phyloP scores from a whole-genome alignment of 2,888 invertebrate genomes.

The Rhimphoctona megacephalus region DNA sequence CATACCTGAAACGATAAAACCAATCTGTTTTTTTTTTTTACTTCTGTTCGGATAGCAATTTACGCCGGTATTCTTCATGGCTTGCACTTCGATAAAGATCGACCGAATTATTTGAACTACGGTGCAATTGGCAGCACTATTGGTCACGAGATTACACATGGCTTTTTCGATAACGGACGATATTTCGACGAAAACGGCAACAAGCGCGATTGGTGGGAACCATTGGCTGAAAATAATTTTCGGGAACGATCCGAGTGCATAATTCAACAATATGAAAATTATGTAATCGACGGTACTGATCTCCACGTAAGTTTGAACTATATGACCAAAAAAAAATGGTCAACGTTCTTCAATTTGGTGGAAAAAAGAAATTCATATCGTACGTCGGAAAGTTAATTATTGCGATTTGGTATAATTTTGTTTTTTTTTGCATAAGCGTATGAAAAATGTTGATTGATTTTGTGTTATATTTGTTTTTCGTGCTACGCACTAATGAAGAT shows the following conservation, averaged over 20 bases:
- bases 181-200: neutral
- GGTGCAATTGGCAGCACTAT: neutral
- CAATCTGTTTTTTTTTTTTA: neutral
- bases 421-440: neutral
- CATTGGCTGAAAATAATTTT: neutral
- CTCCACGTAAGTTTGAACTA: neutral
- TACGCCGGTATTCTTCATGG: neutral
- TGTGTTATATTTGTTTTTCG: neutral
- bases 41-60: neutral
- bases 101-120: constrained; percentile 10
- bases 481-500: neutral
- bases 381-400: neutral
- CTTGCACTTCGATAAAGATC: neutral
- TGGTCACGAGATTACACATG: neutral
- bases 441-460: neutral
- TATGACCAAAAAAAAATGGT: neutral
- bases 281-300: neutral
- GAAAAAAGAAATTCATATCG: neutral
- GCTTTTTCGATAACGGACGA: neutral
- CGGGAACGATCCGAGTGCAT: neutral
- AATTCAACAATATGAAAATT: neutral
- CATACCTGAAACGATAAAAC: too few relatives aligned
- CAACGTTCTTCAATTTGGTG: neutral
- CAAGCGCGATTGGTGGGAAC: neutral
- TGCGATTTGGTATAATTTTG: neutral